phyloP scores from a whole-genome alignment of 2,797 vertebrate species.

The Agapornis canus region DNA sequence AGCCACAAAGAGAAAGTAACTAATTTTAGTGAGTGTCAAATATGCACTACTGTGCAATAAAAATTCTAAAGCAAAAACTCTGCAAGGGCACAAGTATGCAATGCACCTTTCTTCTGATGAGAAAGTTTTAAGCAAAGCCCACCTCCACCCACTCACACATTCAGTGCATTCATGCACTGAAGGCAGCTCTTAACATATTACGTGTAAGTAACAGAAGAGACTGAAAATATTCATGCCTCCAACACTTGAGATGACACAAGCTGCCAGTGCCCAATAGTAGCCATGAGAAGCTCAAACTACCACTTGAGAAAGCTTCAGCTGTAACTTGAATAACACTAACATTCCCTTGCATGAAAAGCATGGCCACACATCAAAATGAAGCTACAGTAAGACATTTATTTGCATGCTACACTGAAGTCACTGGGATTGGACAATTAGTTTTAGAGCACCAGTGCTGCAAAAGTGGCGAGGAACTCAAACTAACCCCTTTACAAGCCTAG shows the following conservation, averaged over 20 bases:
- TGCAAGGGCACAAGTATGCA: not conserved
- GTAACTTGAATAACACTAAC: not conserved
- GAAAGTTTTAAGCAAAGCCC: not conserved
- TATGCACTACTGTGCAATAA: not conserved
- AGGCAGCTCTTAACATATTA: not conserved
- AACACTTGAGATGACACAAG: not conserved
- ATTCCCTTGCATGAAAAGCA: not conserved
- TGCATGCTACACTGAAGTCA: not conserved
- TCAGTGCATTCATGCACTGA: not conserved
- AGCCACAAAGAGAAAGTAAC: not conserved
- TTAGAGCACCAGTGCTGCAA: not conserved
- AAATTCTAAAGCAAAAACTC: not conserved
- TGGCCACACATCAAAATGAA: not conserved
- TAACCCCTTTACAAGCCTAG: not conserved
- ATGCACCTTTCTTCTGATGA: fast-evolving
- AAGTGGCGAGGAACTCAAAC: not conserved
- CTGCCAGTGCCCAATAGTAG: not conserved
- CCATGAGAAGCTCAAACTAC: not conserved
- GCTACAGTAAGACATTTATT: not conserved
- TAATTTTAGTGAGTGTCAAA: not conserved
- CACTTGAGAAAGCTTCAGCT: not conserved
- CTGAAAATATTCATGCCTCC: not conserved
- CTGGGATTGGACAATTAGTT: not conserved
- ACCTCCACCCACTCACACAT: not conserved
- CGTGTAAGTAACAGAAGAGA: not conserved